Evolutionary conservation across 1,140 invertebrate species (phyloP).

Genomic region (Cotesia typhae): DNA sequence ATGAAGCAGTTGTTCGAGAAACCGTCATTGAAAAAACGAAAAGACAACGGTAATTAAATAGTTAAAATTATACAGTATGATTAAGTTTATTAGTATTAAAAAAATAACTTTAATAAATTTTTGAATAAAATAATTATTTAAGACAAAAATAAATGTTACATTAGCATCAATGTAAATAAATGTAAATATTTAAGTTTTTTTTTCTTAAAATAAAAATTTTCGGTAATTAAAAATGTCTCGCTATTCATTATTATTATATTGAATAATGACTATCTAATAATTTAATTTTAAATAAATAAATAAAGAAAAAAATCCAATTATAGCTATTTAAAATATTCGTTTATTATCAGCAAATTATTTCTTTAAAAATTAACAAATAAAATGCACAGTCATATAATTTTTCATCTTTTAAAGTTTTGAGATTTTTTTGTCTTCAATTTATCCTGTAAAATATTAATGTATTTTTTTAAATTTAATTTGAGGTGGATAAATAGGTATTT

Average conservation of each 20-base stretch:
- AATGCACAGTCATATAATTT: constrained; percentile 5
- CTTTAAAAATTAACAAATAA: too few species aligned
- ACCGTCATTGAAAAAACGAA: constrained; percentile 79
- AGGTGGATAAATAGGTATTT: constrained; percentile 21
- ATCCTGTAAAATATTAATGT: background rate
- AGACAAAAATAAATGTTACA: too few species aligned
- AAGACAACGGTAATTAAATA: constrained; percentile 59
- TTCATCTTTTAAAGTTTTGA: background rate
- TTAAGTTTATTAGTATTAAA: too few species aligned
- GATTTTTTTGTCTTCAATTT: background rate
- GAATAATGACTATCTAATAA: background rate
- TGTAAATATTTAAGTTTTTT: too few species aligned
- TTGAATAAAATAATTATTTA: background rate
- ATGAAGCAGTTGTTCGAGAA: constrained; percentile 93
- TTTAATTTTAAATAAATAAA: constrained; percentile 1
- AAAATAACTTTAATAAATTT: background rate
- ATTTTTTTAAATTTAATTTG: background rate
- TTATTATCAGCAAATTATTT: constrained; percentile 4
- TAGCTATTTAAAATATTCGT: constrained; percentile 17
- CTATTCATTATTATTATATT: background rate
- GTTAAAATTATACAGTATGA: background rate
- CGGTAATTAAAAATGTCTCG: too few species aligned
- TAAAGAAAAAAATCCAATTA: constrained; percentile 13
- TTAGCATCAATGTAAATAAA: too few species aligned
- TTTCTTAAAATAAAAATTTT: too few species aligned